A percentile compares a stretch with the other conserved stretches of the same genome.
Conservation (phyloP, 2,113 vertebrate genomes). For the Merops nubicus region DNA sequence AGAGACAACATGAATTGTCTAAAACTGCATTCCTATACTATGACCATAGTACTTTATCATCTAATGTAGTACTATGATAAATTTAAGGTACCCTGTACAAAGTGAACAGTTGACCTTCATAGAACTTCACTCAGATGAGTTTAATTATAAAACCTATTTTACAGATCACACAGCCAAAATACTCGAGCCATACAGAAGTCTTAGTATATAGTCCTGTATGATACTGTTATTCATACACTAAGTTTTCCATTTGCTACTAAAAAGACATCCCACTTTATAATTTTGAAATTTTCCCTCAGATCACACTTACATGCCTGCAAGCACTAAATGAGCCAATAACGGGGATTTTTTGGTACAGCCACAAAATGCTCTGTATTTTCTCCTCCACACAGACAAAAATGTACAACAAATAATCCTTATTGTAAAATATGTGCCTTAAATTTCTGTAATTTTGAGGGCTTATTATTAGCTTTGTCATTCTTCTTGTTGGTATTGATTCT, state of each 20-base stretch:
- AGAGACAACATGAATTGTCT: no score
- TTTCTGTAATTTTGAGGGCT: not conserved
- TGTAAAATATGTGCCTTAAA: not conserved
- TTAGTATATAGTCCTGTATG: not conserved
- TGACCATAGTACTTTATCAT: not conserved
- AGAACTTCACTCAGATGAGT: not conserved
- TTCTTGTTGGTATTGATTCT: constrained; percentile 3
- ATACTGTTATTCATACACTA: not conserved
- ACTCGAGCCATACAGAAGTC: not conserved
- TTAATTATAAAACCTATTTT: not conserved
- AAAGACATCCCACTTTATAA: not conserved
- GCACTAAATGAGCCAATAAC: not conserved
- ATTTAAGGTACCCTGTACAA: not conserved
- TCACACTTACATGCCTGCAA: not conserved
- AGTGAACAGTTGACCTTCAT: not conserved
- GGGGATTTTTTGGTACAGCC: not conserved
- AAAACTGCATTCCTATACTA: not conserved
- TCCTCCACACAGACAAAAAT: not conserved
- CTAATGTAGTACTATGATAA: not conserved
- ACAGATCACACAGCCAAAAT: not conserved
- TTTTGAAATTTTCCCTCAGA: not conserved
- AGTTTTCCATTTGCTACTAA: not conserved
- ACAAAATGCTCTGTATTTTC: not conserved
- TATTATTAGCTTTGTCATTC: not conserved
- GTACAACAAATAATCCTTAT: not conserved